Base-by-base conservation (phyloP, 2,113 vertebrate genomes). In the Urocitellus parryii region DNA sequence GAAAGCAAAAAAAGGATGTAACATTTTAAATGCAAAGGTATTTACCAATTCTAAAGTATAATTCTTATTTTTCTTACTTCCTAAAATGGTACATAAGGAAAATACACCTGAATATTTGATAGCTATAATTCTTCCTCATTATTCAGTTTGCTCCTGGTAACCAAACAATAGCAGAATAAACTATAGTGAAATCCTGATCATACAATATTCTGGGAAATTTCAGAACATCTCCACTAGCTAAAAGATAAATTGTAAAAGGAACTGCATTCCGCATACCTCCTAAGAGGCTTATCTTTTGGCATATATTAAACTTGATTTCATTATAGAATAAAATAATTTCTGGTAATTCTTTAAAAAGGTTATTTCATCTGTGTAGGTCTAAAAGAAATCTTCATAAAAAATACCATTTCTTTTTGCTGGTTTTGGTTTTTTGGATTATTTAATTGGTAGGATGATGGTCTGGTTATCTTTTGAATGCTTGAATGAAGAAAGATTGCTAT, bases 401-500 rank as follows among this genome's bases (percentile, higher is more conserved):
- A 77, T 2, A 91, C 45, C 9, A 73, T 24, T 95, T 93, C 29
- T 58, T 96, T 96, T 82, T 94, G 8, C 34, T 94, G 37, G 18
- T 92, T 92, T 97, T 17, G 29, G 16, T 87, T 93, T 93, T 67
- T 91, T 80, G 34, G 45, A 97, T 98, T 98, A 98, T 98, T 98
- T 99, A 99, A 99, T 99, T 99, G 99, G 97, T 74, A 93, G 95
- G 97, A 98, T 98, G 97, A 98, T 98, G 98, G 98, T 97, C 93
- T 91, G 96, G 83, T 96, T 96, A 74, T 13, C 98, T 98, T 98
- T 97, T 98, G 97, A 88, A 99, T 98, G 98, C 98, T 94, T 98
- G 98, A 98, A 95, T 94, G 96, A 90, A 97, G 82, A 80, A 97
- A 97, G 96, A 58, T 65, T 84, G 93, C 80, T 97, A 98, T 97